A percentile compares a stretch with the other conserved stretches of the same genome.
Conservation (phyloP, 2,113 vertebrate genomes). For the Sinocyclocheilus rhinocerous region DNA sequence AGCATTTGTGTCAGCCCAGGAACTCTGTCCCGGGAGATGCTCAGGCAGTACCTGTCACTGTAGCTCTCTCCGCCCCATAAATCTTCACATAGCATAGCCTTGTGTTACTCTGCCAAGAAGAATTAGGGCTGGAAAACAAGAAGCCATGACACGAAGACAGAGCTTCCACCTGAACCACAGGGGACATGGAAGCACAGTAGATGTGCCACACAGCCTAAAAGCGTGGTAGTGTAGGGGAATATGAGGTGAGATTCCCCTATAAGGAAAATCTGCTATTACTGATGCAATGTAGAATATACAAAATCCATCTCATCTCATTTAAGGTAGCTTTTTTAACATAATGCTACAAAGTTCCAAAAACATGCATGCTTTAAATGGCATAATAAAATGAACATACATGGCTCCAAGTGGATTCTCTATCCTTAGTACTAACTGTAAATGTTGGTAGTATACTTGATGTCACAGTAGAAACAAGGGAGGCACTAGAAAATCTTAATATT, state of each 20-base stretch:
- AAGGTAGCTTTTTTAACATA: not conserved
- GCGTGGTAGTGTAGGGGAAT: not conserved
- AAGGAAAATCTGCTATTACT: not conserved
- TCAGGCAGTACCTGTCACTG: conserved; percentile 45
- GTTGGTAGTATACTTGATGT: too few relatives aligned
- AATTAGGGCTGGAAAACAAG: conserved; percentile 43
- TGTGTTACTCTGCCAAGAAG: conserved; percentile 51
- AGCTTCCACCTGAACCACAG: conserved; percentile 25
- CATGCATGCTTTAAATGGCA: too few relatives aligned
- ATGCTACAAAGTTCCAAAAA: too few relatives aligned
- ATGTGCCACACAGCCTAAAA: not conserved
- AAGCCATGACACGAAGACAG: conserved; percentile 45
- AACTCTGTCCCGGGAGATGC: conserved; percentile 38
- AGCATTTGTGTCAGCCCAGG: conserved; percentile 30
- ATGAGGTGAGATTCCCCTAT: not conserved
- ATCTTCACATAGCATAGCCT: conserved; percentile 46
- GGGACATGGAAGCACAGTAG: conserved; percentile 9
- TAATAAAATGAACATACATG: too few relatives aligned
- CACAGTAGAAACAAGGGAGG: too few relatives aligned
- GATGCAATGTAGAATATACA: not conserved
- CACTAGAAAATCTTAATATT: too few relatives aligned
- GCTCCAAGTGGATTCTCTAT: too few relatives aligned
- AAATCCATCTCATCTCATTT: not conserved
- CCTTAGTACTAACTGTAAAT: too few relatives aligned
- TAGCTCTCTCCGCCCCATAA: conserved; percentile 37